These are phyloP conservation scores for Sylvilagus bachmani DNA, from an alignment of 2,113 vertebrate species.

Conservation along the genomic window DNA sequence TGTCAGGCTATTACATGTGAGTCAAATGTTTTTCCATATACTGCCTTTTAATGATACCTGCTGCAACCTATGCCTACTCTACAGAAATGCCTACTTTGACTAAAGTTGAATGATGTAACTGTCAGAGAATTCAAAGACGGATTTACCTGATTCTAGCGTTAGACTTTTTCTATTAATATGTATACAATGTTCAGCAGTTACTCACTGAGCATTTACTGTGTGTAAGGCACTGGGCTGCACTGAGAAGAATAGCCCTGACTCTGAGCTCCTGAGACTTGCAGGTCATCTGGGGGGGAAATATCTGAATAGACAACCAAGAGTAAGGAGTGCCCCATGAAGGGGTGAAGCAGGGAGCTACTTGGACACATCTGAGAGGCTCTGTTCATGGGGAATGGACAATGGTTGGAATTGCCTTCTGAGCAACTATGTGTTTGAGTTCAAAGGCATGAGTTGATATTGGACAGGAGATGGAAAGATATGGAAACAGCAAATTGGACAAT, in stretches of 20 bases:
- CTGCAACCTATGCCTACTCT: not conserved
- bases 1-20: not conserved
- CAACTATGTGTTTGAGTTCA: not conserved
- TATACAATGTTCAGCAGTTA: not conserved
- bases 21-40: not conserved
- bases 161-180: not conserved
- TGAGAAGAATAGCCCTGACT: not conserved
- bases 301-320: not conserved
- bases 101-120: not conserved
- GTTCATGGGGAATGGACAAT: too few relatives aligned
- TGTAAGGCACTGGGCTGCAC: not conserved
- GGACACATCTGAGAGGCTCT: not conserved
- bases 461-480: not conserved
- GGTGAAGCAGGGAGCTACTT: too few relatives aligned
- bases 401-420: not conserved
- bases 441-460: not conserved
- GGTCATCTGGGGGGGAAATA: not conserved
- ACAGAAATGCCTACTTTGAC: not conserved
- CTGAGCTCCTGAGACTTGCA: not conserved
- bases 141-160: not conserved
- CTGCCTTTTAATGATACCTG: not conserved
- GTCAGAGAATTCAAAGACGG: not conserved
- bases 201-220: not conserved
- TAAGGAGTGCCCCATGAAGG: fast-evolving
- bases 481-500: not conserved